phyloP scores from a whole-genome alignment of 2,888 invertebrate genomes.

The Leptinotarsa haldemani region DNA sequence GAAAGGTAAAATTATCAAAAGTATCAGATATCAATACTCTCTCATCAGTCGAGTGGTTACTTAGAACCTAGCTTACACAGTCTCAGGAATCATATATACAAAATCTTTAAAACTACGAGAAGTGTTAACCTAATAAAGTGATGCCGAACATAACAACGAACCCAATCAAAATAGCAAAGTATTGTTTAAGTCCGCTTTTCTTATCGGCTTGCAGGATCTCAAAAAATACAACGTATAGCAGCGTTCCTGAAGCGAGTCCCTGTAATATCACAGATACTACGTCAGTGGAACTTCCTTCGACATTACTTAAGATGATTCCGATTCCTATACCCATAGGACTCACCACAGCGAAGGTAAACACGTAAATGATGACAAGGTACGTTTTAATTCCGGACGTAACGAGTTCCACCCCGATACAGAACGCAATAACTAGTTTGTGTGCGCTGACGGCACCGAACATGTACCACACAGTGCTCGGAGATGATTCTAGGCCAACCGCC shows the following conservation, averaged over 20 bases:
- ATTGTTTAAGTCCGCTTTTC: conserved; percentile 74
- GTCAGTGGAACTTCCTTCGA: conserved; percentile 70
- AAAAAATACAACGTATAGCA: conserved; percentile 96
- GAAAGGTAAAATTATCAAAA: not conserved
- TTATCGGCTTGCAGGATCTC: conserved; percentile 81
- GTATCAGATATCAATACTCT: not conserved
- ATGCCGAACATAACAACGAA: conserved; percentile 77
- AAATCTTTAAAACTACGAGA: not conserved
- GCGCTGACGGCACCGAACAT: conserved; percentile 87
- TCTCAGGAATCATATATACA: not conserved
- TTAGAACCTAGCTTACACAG: not conserved
- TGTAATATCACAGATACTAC: conserved; percentile 77
- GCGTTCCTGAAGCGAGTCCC: conserved; percentile 91
- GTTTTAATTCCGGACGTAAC: conserved; percentile 77
- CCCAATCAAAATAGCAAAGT: conserved; percentile 75
- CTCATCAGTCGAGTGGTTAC: not conserved
- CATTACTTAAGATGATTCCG: conserved; percentile 75
- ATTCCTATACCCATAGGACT: conserved; percentile 85
- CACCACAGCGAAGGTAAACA: conserved; percentile 81
- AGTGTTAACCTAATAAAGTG: conserved; percentile 36
- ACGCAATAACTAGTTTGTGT: conserved; percentile 88
- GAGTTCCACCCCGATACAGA: conserved; percentile 88
- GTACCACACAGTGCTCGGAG: conserved; percentile 70
- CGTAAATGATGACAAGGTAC: conserved; percentile 74
- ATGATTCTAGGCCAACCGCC: conserved; percentile 81